These are phyloP conservation scores for Saimiri boliviensis DNA, from an alignment of 2,113 vertebrate species.

Conservation along the genomic window DNA sequence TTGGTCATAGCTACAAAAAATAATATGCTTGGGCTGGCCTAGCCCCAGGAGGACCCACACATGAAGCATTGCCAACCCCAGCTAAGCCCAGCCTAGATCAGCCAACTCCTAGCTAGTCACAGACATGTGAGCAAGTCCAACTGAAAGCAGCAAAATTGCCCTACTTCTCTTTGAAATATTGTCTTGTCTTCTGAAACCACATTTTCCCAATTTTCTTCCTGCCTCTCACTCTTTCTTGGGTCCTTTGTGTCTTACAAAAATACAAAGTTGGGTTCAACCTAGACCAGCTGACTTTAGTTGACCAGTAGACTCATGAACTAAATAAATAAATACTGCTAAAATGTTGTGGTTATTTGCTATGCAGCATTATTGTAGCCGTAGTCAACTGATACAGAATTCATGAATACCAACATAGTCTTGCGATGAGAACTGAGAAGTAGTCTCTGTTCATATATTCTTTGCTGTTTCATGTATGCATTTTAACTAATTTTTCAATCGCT, in stretches of 20 bases:
- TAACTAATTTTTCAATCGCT: neutral
- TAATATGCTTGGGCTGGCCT: neutral
- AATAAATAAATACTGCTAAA: neutral
- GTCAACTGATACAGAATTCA: neutral
- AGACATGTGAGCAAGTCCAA: neutral
- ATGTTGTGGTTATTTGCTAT: neutral
- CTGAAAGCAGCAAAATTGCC: neutral
- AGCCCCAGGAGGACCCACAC: neutral
- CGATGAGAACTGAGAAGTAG: neutral
- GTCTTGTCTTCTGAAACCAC: too few relatives aligned
- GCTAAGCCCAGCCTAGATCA: neutral
- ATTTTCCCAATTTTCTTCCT: too few relatives aligned
- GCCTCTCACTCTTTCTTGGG: too few relatives aligned
- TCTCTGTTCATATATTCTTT: neutral
- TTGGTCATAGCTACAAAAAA: neutral
- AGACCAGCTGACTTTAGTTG: neutral
- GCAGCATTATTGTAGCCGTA: neutral
- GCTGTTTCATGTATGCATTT: neutral
- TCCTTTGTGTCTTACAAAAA: too few relatives aligned
- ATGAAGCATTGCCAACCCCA: neutral
- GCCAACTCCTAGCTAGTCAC: neutral
- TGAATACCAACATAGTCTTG: neutral
- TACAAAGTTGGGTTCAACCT: neutral
- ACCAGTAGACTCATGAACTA: neutral
- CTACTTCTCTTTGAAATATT: neutral